Evolutionary conservation across 2,113 vertebrate genomes (phyloP).

Genomic region (Sinocyclocheilus anophthalmus): DNA sequence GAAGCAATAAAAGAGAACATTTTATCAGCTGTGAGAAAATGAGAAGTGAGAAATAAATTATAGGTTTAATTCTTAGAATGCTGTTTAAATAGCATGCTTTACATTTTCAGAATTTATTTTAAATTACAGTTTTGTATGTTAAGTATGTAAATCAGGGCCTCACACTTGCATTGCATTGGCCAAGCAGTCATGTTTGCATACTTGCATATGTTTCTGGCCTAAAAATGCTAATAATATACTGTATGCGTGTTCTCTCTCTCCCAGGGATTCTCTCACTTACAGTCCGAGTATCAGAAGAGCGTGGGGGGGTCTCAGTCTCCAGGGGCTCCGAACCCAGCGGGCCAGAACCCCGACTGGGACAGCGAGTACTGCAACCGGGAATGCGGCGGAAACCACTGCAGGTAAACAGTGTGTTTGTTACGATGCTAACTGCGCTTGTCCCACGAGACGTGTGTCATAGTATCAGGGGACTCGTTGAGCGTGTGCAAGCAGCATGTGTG

Average conservation of each 20-base stretch:
- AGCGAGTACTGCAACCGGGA: conserved; percentile 91
- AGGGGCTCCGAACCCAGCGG: conserved; percentile 83
- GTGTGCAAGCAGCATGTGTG: conserved; percentile 4
- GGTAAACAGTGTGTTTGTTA: conserved; percentile 70
- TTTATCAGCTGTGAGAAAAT: not conserved
- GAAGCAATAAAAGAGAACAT: conserved; percentile 18
- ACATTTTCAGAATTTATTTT: not conserved
- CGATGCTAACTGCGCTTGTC: not conserved
- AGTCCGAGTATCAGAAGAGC: conserved; percentile 90
- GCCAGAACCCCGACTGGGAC: conserved; percentile 91
- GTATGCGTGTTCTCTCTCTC: not conserved
- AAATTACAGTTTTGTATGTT: not conserved
- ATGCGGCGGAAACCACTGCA: conserved; percentile 95
- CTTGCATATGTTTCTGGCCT: not conserved
- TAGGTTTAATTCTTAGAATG: not conserved
- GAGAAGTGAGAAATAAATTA: conserved; percentile 16
- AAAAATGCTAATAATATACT: not conserved
- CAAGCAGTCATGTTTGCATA: not conserved
- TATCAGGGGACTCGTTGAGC: not conserved
- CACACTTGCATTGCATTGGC: not conserved
- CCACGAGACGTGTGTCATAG: not conserved
- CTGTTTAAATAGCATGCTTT: not conserved
- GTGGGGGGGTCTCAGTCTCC: conserved; percentile 91
- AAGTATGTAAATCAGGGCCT: not conserved
- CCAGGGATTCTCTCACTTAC: conserved; percentile 92